Evolutionary conservation across 2,797 vertebrate species (phyloP).

Genomic region (Podarcis siculus): DNA sequence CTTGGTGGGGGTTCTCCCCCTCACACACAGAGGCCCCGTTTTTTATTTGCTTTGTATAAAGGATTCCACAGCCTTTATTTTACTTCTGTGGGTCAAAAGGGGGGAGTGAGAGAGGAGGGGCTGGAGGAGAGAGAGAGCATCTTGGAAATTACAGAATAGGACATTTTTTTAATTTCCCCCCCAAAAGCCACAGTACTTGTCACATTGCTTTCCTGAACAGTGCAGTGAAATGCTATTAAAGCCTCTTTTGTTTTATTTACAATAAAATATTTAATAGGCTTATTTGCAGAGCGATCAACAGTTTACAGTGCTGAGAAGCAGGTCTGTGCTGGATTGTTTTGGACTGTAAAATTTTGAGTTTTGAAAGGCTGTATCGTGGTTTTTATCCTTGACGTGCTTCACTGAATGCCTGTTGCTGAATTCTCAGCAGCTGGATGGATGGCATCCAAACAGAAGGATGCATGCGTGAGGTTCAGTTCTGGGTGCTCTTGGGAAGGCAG

Average conservation of each 20-base stretch:
- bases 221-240: neutral
- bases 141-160: neutral
- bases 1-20: neutral
- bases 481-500: too few relatives aligned
- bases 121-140: neutral
- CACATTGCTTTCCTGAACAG: neutral
- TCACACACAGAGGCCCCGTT: constrained; percentile 8
- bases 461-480: neutral
- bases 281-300: neutral
- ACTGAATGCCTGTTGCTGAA: constrained; percentile 8
- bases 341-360: neutral
- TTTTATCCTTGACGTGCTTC: constrained; percentile 20
- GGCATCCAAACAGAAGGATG: neutral
- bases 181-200: neutral
- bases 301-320: neutral
- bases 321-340: neutral
- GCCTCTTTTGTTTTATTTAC: neutral
- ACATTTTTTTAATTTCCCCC: neutral
- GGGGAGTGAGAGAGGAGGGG: neutral
- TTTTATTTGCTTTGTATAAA: constrained; percentile 43
- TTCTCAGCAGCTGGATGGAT: constrained; percentile 12
- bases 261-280: neutral
- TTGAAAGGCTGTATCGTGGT: neutral
- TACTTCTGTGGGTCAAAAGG: constrained; percentile 42
- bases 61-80: constrained; percentile 45